phyloP scores from a whole-genome alignment of 2,113 vertebrate species.

The Phalacrocorax carbo region DNA sequence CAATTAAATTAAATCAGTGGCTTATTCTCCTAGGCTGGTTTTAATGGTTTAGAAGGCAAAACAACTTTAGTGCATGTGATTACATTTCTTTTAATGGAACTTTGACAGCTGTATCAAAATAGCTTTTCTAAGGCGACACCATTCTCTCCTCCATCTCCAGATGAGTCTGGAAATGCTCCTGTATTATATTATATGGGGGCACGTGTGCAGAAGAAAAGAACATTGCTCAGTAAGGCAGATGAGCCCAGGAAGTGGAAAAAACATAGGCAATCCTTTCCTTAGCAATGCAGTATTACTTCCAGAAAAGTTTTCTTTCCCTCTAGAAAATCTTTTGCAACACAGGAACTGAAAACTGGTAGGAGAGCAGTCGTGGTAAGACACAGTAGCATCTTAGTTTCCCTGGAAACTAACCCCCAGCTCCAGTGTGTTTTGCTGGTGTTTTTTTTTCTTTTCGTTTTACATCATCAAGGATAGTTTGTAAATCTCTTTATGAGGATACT shows the following conservation, averaged over 20 bases:
- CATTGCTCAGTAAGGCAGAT: neutral
- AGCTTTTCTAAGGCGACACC: neutral
- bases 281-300: neutral
- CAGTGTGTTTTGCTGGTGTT: neutral
- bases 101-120: constrained; percentile 3
- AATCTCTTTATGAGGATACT: neutral
- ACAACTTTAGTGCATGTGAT: neutral
- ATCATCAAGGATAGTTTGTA: neutral
- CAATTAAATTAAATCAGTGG: constrained; percentile 8
- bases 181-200: neutral
- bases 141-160: neutral
- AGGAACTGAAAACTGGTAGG: neutral
- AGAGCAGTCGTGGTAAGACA: neutral
- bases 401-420: neutral
- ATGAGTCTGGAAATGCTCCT: neutral
- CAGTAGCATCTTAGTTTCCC: neutral
- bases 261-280: neutral
- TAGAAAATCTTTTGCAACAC: neutral
- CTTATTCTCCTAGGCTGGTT: neutral
- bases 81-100: neutral
- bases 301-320: neutral
- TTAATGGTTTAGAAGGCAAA: constrained; percentile 36
- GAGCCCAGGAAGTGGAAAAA: neutral
- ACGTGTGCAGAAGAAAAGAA: neutral
- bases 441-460: too few relatives aligned